Base-by-base conservation (phyloP, 2,113 vertebrate species). In the Gobiocypris rarus region DNA sequence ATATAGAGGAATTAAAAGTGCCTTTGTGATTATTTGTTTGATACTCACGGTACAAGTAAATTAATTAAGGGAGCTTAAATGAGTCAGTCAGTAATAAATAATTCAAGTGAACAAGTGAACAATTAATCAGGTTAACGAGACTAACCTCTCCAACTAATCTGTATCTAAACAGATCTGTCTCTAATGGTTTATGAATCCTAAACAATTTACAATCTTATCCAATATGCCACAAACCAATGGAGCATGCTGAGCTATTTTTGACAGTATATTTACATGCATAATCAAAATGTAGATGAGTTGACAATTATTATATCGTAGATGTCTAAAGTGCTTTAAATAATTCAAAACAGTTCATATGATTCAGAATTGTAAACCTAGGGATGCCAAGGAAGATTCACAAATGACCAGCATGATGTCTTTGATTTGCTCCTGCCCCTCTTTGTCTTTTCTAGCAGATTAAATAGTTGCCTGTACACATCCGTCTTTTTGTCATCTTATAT, bases 401-500 rank as follows among this genome's bases (percentile, higher is more conserved):
- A 78, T 78, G 76, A 78, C 56, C 38, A 45, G 58, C 56, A 61
- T 43, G 54, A 15, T n/a, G 7, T 43, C 61, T 67, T 48, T 19
- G 58, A 34, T 75, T 61, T 26, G 56, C 14, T 54, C 28, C 34
- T 65, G 41, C 50, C 31, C n/a, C 43, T 83, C 58, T 65, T 38
- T 67, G 59, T 77, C 82, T 38, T 34, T 59, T 41, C 50, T 69
- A 17, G 58, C 58, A 84, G 74, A 76, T 56, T 54, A 69, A 78
- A 84, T 28, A 31, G 24, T 50, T 67, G 9, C 43, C 17, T 58
- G 9, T n/a, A 14, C 52, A 54, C 50, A 76, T 83, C 73, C 26
- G 15, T 75, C 73, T 84, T 69, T 73, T 67, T 79, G 61, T 69
- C 65, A 79, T 79, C 41, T 70, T 58, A 71, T 59, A 78, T 38